Conservation (phyloP, 2,797 vertebrate genomes). For the Nasua narica region DNA sequence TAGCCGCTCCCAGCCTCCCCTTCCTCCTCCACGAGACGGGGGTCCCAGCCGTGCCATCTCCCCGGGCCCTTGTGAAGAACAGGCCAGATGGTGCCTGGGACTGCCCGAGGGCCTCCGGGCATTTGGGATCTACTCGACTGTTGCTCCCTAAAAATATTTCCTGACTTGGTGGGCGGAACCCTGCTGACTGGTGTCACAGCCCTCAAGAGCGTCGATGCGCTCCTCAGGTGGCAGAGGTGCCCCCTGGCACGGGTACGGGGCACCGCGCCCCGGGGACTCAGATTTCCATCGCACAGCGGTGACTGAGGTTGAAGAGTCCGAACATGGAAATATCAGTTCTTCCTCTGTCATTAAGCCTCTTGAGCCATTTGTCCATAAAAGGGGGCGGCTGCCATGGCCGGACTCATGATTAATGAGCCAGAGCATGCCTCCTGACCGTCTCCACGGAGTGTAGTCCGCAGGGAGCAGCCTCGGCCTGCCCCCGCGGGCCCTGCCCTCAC, state of each 20-base stretch:
- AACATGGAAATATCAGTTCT: not conserved
- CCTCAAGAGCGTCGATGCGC: not conserved
- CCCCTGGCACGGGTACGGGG: accelerated
- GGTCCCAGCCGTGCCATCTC: accelerated
- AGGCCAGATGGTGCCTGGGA: not conserved
- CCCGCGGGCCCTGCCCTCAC: not conserved
- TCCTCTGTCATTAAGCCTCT: conserved; percentile 60
- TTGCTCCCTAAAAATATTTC: not conserved
- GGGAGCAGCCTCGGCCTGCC: not conserved
- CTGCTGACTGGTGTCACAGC: not conserved
- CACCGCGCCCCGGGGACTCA: not conserved
- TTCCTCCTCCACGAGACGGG: not conserved
- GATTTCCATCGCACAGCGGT: not conserved
- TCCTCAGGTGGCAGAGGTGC: not conserved
- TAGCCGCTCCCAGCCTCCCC: not conserved
- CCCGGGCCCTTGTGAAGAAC: not conserved
- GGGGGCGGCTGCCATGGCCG: conserved; percentile 55
- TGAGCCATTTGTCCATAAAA: conserved; percentile 68
- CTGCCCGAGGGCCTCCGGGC: not conserved
- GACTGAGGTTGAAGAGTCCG: not conserved
- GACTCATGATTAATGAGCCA: conserved; percentile 51
- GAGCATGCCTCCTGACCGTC: not conserved
- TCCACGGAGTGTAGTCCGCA: accelerated
- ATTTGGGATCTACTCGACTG: accelerated
- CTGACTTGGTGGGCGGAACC: not conserved